A percentile compares a stretch with the other conserved stretches of the same genome.
Evolutionary conservation across 2,888 invertebrate genomes (phyloP).

Genomic region (Timema cristinae): DNA sequence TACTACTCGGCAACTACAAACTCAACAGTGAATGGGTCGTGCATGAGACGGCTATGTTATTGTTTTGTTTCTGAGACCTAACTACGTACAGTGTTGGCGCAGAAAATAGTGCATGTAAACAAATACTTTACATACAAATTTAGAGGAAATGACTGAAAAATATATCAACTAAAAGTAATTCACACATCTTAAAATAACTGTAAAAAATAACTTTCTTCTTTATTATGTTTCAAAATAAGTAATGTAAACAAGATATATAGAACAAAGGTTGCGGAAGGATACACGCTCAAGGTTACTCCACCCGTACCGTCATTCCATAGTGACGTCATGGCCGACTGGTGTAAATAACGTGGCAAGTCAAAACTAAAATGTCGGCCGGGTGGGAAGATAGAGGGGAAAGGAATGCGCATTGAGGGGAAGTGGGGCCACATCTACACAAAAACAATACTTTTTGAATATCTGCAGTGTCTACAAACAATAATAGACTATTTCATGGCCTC

Average conservation of each 20-base stretch:
- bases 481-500: no score
- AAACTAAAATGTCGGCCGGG: no score
- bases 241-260: conserved; percentile 33
- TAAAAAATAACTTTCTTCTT: background rate
- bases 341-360: conserved; percentile 25
- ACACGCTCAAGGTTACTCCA: conserved; percentile 36
- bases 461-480: no score
- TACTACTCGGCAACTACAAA: conserved; percentile 7
- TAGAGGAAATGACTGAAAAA: background rate
- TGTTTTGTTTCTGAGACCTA: conserved; percentile 34
- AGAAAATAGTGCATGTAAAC: conserved; percentile 34
- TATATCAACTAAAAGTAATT: background rate
- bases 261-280: conserved; percentile 34
- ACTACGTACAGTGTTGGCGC: conserved; percentile 24
- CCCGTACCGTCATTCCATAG: conserved; percentile 27
- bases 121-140: conserved; percentile 22
- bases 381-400: no score
- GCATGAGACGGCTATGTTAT: conserved; percentile 35
- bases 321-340: conserved; percentile 28
- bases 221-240: background rate
- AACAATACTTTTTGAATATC: no score
- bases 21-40: conserved; percentile 34
- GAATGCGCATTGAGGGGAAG: no score
- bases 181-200: background rate
- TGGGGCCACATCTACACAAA: no score